Conservation (phyloP, 2,888 invertebrate species). For the Iphiclides podalirius region DNA sequence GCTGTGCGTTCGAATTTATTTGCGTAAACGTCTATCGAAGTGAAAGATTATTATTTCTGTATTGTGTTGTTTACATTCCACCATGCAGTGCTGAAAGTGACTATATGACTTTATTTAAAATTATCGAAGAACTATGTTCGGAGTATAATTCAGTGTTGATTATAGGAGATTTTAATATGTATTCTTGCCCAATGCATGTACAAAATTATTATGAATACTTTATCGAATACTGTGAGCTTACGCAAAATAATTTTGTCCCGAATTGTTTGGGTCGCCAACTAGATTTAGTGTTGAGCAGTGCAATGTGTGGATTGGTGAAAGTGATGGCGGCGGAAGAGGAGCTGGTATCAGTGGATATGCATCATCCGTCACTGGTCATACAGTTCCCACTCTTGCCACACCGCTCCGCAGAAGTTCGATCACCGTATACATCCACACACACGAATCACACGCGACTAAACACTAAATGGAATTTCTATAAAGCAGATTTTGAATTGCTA, state of each 20-base stretch:
- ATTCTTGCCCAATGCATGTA: slow-evolving; percentile 13
- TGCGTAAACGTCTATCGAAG: slow-evolving; percentile 22
- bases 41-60: slow-evolving; percentile 26
- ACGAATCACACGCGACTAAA: neutral
- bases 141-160: slow-evolving; percentile 20
- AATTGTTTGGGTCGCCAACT: slow-evolving; percentile 26
- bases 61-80: slow-evolving; percentile 30
- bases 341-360: slow-evolving; percentile 23
- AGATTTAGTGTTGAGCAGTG: slow-evolving; percentile 21
- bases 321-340: slow-evolving; percentile 25
- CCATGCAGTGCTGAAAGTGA: slow-evolving; percentile 26
- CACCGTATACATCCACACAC: too few relatives aligned
- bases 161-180: too few relatives aligned
- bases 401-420: neutral
- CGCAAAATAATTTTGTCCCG: slow-evolving; percentile 25
- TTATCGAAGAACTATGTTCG: slow-evolving; percentile 26
- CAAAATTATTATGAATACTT: slow-evolving; percentile 28
- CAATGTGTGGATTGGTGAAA: slow-evolving; percentile 11
- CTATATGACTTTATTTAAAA: slow-evolving; percentile 24
- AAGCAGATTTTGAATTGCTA: slow-evolving; percentile 21
- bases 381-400: neutral
- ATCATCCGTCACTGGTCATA: slow-evolving; percentile 23
- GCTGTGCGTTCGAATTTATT: slow-evolving; percentile 28
- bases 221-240: slow-evolving; percentile 27
- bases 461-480: slow-evolving; percentile 30